Evolutionary conservation across 2,797 vertebrate genomes (phyloP).

Genomic region (Sebastes iracundus): DNA sequence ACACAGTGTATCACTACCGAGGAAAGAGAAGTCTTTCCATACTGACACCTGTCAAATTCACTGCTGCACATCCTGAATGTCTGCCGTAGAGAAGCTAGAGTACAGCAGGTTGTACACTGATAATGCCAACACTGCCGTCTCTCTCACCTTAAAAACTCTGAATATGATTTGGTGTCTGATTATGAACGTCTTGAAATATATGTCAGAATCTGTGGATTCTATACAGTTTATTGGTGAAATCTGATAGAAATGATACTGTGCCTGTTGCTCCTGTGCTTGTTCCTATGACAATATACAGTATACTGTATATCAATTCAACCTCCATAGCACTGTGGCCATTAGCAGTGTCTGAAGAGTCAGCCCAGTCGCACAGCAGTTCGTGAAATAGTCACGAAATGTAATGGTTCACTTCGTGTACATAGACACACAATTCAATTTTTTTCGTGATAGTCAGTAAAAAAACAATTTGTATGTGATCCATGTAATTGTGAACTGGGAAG

Average conservation of each 20-base stretch:
- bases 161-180: background rate
- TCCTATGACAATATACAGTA: background rate
- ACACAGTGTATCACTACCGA: slow-evolving; percentile 42
- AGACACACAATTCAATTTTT: background rate
- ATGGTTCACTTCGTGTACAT: too few species aligned
- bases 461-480: too few species aligned
- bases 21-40: slow-evolving; percentile 37
- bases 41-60: slow-evolving; percentile 70
- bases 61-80: slow-evolving; percentile 27
- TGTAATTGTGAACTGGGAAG: too few species aligned
- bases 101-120: slow-evolving; percentile 38
- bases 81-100: slow-evolving; percentile 25
- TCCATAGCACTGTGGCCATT: background rate
- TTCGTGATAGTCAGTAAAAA: too few species aligned
- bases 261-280: background rate
- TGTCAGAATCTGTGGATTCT: background rate
- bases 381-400: too few species aligned
- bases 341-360: background rate
- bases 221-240: background rate
- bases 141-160: background rate
- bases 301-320: background rate
- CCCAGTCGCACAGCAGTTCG: too few species aligned
- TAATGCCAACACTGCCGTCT: background rate
- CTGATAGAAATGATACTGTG: background rate
- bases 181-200: background rate